These are phyloP conservation scores for Bagarius yarrelli DNA, from an alignment of 2,113 vertebrate species.

Conservation along the genomic window DNA sequence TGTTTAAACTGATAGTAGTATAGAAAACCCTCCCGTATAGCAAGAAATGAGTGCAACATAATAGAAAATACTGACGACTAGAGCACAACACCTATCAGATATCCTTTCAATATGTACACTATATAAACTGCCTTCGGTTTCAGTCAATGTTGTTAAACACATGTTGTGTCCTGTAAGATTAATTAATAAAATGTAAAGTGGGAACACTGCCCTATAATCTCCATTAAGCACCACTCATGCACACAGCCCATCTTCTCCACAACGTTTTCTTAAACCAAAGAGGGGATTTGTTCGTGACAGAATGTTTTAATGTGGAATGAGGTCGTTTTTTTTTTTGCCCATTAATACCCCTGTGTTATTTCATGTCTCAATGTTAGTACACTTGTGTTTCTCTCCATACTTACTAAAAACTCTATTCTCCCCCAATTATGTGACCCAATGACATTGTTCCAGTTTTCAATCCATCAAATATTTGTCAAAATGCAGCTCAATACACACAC, in stretches of 20 bases:
- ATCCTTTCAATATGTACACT: slow-evolving; percentile 46
- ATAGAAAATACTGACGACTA: slow-evolving; percentile 19
- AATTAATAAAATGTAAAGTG: slow-evolving; percentile 15
- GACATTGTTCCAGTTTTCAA: slow-evolving; percentile 6
- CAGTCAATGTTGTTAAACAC: slow-evolving; percentile 29
- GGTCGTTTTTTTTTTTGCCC: not conserved
- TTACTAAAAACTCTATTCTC: not conserved
- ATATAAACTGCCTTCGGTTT: slow-evolving; percentile 59
- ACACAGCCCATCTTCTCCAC: slow-evolving; percentile 20
- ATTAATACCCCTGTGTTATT: slow-evolving; percentile 15
- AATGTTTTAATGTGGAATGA: slow-evolving; percentile 7
- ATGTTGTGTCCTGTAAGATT: slow-evolving; percentile 39
- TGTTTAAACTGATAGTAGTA: not conserved
- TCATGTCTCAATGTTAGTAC: not conserved
- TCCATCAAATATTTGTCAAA: slow-evolving; percentile 11
- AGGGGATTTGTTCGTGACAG: slow-evolving; percentile 57
- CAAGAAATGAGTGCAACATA: not conserved
- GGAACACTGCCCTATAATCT: slow-evolving; percentile 40
- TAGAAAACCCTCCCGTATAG: slow-evolving; percentile 3
- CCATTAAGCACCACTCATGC: slow-evolving; percentile 14
- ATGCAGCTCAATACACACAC: not conserved
- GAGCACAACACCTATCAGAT: slow-evolving; percentile 55
- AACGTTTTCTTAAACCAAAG: slow-evolving; percentile 70
- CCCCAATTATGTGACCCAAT: not conserved
- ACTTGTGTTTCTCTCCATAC: not conserved